phyloP scores from a whole-genome alignment of 2,113 vertebrate genomes.

The Herpetotheres cachinnans region DNA sequence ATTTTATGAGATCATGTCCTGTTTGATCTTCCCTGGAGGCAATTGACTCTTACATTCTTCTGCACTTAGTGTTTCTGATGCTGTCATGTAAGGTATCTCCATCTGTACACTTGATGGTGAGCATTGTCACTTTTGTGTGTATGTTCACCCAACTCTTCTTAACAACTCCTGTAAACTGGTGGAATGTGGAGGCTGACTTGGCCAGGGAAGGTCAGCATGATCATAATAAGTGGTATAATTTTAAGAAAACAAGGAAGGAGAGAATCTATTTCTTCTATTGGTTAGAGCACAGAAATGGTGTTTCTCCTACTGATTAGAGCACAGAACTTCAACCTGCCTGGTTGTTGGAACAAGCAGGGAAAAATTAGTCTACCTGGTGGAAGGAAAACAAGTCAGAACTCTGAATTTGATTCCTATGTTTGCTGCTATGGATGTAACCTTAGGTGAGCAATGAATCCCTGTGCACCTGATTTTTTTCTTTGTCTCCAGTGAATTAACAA shows the following conservation, averaged over 20 bases:
- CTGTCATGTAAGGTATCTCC: not conserved
- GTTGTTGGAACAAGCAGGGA: not conserved
- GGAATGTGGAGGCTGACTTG: not conserved
- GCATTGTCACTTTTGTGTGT: too few species aligned
- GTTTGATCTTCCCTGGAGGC: not conserved
- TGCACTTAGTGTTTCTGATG: not conserved
- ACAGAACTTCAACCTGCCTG: not conserved
- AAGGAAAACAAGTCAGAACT: not conserved
- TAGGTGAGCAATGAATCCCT: not conserved
- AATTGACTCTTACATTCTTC: not conserved
- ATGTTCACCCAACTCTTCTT: not conserved
- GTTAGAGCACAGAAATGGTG: not conserved
- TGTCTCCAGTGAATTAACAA: not conserved
- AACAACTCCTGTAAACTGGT: not conserved
- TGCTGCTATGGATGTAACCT: not conserved
- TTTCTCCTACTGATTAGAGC: not conserved
- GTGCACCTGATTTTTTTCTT: not conserved
- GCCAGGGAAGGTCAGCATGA: not conserved
- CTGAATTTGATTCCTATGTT: not conserved
- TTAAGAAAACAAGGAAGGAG: not conserved
- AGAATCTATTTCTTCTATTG: not conserved
- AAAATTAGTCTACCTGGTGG: not conserved
- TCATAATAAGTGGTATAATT: not conserved
- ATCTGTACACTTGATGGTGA: not conserved
- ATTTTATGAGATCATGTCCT: not conserved